Base-by-base conservation (phyloP, 1,140 invertebrate species). In the Leptestheria dahalacensis region DNA sequence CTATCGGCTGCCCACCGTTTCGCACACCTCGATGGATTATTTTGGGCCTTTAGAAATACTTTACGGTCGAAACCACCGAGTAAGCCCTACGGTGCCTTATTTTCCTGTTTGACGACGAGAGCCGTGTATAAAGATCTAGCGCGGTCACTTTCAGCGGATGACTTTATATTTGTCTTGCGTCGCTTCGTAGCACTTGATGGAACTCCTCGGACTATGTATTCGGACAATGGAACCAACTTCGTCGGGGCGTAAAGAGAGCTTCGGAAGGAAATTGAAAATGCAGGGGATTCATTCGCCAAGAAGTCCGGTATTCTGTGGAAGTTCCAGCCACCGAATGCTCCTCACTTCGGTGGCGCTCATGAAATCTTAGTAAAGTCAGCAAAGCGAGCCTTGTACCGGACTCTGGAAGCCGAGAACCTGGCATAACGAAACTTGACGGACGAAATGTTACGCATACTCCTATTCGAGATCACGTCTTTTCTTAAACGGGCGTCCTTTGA, bases 171-270 rank as follows among this genome's bases (percentile, higher is more conserved):
- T 28, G 66, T 67, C 23, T 52, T 76, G 1, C 51, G 68, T 18
- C 11, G 72, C 41, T 73, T 76, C 62, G 66, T 75, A 12, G 11
- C 46, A 12, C 0, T 47, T n/a, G 11, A 47, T n/a, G n/a, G n/a
- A n/a, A n/a, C n/a, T n/a, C n/a, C n/a, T n/a, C n/a, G n/a, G n/a
- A 67, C 47, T 63, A n/a, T 73, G 11, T 67, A 66, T 49, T 68
- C 63, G 18, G 74, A 74, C 52, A 68, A 66, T 60, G 69, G 69
- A 20, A 71, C 68, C 1, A 72, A 73, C 60, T 74, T 75, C 62
- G 50, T 64, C 4, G 70, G 68, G 10, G 61, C 65, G 0, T 49
- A 62, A 1, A 61, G 56, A n/a, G 60, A 64, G 21, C 23, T 66
- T n/a, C n/a, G n/a, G n/a, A n/a, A 18, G 54, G 46, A 6, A 47